phyloP scores from a whole-genome alignment of 1,140 invertebrate genomes.

The Neodiprion virginianus region DNA sequence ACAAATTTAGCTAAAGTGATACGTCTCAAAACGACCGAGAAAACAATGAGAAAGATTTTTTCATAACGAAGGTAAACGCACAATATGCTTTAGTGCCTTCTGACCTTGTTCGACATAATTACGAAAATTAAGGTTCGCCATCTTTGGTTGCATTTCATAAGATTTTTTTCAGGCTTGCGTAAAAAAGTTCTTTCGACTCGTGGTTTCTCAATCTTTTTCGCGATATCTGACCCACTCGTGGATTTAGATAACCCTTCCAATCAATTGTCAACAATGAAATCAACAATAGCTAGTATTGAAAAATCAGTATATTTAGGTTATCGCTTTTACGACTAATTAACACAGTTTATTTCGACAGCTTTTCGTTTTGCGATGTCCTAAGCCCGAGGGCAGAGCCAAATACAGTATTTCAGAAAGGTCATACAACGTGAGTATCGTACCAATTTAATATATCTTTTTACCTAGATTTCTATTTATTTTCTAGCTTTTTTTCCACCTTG shows the following conservation, averaged over 20 bases:
- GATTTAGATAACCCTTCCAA: background rate
- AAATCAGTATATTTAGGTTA: conserved; percentile 4
- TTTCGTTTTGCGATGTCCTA: background rate
- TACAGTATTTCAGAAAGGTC: background rate
- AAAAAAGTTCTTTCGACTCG: background rate
- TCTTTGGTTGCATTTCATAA: conserved; percentile 22
- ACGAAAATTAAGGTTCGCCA: conserved; percentile 28
- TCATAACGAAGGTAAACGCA: background rate
- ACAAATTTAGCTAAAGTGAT: background rate
- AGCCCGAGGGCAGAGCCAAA: background rate
- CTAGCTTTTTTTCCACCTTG: background rate
- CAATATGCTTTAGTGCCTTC: conserved; percentile 1
- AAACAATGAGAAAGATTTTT: conserved; percentile 6
- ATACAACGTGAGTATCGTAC: background rate
- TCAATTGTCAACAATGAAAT: background rate
- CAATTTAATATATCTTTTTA: no score
- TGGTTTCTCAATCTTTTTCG: conserved; percentile 1
- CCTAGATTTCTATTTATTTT: no score
- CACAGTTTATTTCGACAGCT: background rate
- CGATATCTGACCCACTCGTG: background rate
- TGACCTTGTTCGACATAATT: conserved; percentile 26
- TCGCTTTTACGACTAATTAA: background rate
- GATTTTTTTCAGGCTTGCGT: background rate
- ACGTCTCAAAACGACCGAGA: background rate
- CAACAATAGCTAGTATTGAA: background rate